These are phyloP conservation scores for Takifugu rubripes DNA, from an alignment of 2,797 vertebrate genomes.

Conservation along the genomic window DNA sequence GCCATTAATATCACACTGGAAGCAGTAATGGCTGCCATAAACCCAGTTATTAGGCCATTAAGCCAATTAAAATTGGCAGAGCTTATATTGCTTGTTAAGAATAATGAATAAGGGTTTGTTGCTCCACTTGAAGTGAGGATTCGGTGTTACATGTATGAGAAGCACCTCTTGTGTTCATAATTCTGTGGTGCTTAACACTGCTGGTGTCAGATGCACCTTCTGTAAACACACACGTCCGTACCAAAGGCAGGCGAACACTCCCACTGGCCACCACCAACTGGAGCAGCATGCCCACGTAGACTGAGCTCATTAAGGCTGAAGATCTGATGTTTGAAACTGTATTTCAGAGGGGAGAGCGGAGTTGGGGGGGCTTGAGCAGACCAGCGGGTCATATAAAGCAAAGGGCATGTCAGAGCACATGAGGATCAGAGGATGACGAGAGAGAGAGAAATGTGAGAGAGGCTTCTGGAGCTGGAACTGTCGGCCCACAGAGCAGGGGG, in stretches of 20 bases:
- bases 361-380: conserved; percentile 31
- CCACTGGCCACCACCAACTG: conserved; percentile 29
- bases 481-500: conserved; percentile 56
- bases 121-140: too few relatives aligned
- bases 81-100: too few relatives aligned
- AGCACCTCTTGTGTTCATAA: too few relatives aligned
- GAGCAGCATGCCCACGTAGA: conserved; percentile 60
- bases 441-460: conserved; percentile 45
- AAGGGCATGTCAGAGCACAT: conserved; percentile 76
- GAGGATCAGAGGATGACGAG: conserved; percentile 64
- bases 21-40: conserved; percentile 24
- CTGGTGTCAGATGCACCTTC: neutral
- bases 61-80: conserved; percentile 5
- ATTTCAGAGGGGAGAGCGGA: conserved; percentile 34
- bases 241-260: conserved; percentile 33
- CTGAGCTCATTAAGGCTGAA: conserved; percentile 52
- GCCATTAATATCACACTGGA: conserved; percentile 38
- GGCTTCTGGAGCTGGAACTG: conserved; percentile 49
- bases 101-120: too few relatives aligned
- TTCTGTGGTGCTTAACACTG: too few relatives aligned
- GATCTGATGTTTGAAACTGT: conserved; percentile 47
- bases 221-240: neutral
- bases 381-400: conserved; percentile 60
- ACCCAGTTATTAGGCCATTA: conserved; percentile 21
- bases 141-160: too few relatives aligned